Base-by-base conservation (phyloP, 2,888 invertebrate genomes). In the Dryadula phaetusa region DNA sequence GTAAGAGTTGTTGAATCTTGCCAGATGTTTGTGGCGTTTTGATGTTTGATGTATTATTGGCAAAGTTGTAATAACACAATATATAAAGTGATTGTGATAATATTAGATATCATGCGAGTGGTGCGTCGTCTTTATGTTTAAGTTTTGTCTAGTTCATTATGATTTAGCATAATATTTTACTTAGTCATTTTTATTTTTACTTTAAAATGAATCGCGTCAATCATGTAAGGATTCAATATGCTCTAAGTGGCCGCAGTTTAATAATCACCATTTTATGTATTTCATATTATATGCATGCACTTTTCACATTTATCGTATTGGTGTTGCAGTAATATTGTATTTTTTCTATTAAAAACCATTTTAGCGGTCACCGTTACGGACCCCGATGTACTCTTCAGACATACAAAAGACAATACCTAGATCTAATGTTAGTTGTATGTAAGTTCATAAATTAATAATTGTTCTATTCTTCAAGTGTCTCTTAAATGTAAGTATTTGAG, bases 371-470 rank as follows among this genome's bases (percentile, higher is more conserved):
- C 81, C 75, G 74, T 72, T 78, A 79, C 77, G 78, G 85, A 86
- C 84, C 87, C 88, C 89, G 87, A 90, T 83, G 74, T 76, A 87
- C 83, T 80, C 86, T 84, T 91, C 88, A 87, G 90, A 89, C 90
- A 92, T 91, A 89, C 89, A 90, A 93, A 93, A 92, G 93, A 93
- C 93, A 93, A 93, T 93, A 93, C 93, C 92, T 93, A 93, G 93
- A 87, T 92, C 89, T 93, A 93, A 92, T 86, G 85, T 92, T 92
- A 92, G 92, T 81, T 81, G 87, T 90, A 90, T 85, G 89, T 91
- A 90, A 90, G 88, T 86, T 87, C 89, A 88, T 90, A 85, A 74
- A 72, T 72, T 66, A 87, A 86, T 90, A 88, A 90, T 88, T 86
- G 91, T 91, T 92, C 89, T 89, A 88, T 89, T 49, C 90, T 92